Evolutionary conservation across 2,113 vertebrate species (phyloP).

Genomic region (Dolichotis patagonum): DNA sequence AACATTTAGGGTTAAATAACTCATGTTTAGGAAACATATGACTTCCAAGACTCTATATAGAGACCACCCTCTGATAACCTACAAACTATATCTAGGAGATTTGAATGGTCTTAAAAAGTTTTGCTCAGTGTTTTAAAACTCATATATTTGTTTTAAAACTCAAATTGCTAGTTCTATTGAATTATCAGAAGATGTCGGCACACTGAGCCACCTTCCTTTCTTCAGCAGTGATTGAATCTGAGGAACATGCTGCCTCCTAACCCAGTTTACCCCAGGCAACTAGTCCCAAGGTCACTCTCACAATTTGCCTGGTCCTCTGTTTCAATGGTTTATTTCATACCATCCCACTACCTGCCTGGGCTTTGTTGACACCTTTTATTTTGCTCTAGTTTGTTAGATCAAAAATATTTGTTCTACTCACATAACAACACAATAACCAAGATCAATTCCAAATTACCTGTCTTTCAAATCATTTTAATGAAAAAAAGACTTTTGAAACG

Average conservation of each 20-base stretch:
- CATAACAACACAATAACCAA: not conserved
- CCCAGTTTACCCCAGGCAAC: not conserved
- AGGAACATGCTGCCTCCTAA: too few species aligned
- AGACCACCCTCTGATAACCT: not conserved
- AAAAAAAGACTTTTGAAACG: not conserved
- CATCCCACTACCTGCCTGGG: not conserved
- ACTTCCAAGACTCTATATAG: not conserved
- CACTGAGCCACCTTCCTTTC: not conserved
- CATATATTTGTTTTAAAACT: not conserved
- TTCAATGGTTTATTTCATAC: too few species aligned
- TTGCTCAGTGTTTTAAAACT: not conserved
- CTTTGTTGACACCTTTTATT: not conserved
- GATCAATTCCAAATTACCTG: not conserved
- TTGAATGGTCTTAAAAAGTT: not conserved
- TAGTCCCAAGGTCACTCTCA: too few species aligned
- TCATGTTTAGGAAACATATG: not conserved
- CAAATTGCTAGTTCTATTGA: not conserved
- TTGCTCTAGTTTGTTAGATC: not conserved
- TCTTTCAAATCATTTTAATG: not conserved
- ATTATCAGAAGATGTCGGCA: not conserved
- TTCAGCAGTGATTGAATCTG: rapidly evolving
- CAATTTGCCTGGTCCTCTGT: not conserved
- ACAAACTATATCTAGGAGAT: too few species aligned
- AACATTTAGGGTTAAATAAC: not conserved
- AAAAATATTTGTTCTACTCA: not conserved